Conservation (phyloP, 2,113 vertebrate genomes). For the Turnix velox region DNA sequence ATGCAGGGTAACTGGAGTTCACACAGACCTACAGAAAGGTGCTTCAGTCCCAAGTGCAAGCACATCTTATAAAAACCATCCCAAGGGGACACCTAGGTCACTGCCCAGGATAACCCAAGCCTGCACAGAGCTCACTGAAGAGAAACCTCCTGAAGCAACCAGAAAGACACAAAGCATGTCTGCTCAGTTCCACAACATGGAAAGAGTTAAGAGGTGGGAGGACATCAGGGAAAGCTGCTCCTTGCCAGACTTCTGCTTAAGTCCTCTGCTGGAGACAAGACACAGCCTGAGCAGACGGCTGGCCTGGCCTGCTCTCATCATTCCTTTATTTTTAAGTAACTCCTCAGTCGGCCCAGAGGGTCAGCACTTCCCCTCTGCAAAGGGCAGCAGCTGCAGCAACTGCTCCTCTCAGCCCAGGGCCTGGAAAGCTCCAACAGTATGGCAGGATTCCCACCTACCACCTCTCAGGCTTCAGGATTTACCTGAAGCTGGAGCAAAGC, state of each 20-base stretch:
- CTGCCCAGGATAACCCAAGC: not conserved
- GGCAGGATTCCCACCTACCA: not conserved
- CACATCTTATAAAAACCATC: not conserved
- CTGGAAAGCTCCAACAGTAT: not conserved
- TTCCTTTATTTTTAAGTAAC: not conserved
- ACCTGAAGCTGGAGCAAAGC: not conserved
- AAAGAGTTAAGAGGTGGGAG: not conserved
- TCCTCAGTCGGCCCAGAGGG: not conserved
- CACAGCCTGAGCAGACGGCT: not conserved
- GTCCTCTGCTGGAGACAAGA: not conserved
- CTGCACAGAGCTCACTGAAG: not conserved
- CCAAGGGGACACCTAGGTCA: fast-evolving
- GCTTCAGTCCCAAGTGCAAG: not conserved
- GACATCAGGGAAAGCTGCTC: not conserved
- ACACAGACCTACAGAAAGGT: not conserved
- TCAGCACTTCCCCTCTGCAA: not conserved
- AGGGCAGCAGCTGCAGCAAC: not conserved
- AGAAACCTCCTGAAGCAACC: not conserved
- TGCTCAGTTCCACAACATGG: not conserved
- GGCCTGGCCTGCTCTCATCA: not conserved
- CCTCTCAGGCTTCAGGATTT: not conserved
- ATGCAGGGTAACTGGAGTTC: fast-evolving
- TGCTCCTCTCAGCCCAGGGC: not conserved
- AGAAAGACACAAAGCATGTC: not conserved
- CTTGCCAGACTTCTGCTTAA: not conserved